A percentile compares a stretch with the other conserved stretches of the same genome.
These are phyloP conservation scores for Tragelaphus scriptus DNA, from an alignment of 2,113 vertebrate species.

Conservation along the genomic window DNA sequence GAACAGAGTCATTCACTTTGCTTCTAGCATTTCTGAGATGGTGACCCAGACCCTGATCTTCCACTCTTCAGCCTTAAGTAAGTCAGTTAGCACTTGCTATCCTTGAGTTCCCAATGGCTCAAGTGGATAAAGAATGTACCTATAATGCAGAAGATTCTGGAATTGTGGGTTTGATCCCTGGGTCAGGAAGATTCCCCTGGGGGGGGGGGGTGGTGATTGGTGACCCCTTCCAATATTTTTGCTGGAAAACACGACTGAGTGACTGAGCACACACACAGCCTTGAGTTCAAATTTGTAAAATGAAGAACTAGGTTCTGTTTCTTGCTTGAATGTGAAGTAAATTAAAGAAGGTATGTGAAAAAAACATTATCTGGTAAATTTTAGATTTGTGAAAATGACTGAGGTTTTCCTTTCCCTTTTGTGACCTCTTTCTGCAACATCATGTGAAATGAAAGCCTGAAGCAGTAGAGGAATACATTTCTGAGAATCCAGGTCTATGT, in stretches of 20 bases:
- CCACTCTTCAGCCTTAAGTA: background rate
- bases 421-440: background rate
- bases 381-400: background rate
- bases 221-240: background rate
- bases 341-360: background rate
- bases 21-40: background rate
- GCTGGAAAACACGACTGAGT: background rate
- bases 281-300: background rate
- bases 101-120: background rate
- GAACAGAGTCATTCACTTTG: background rate
- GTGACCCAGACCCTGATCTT: background rate
- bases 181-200: background rate
- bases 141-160: background rate
- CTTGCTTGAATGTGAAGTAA: background rate
- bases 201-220: fast-evolving
- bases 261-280: background rate
- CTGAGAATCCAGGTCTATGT: background rate
- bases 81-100: fast-evolving
- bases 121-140: background rate
- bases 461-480: no score
- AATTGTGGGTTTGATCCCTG: background rate
- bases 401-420: background rate
- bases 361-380: background rate
- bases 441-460: background rate
- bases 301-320: background rate